Evolutionary conservation across 2,888 invertebrate genomes (phyloP).

Genomic region (Erannis defoliaria): DNA sequence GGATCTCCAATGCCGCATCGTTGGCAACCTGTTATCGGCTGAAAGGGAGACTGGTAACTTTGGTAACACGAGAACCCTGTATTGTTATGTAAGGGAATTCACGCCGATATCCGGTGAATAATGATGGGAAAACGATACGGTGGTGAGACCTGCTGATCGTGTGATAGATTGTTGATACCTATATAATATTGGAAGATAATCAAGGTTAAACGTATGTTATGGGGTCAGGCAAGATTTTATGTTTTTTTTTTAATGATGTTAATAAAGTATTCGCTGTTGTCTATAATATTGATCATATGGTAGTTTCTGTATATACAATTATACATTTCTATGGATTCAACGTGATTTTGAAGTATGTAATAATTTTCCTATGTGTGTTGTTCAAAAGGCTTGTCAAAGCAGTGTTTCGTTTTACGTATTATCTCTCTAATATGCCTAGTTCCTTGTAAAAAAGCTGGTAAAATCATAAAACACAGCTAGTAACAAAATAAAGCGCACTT

Average conservation of each 20-base stretch:
- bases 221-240: too few species aligned
- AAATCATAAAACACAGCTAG: not conserved
- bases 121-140: slow-evolving; percentile 17
- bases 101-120: slow-evolving; percentile 8
- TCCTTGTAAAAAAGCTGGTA: not conserved
- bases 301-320: too few species aligned
- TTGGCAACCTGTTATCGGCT: slow-evolving; percentile 8
- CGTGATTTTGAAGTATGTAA: too few species aligned
- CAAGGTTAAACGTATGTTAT: too few species aligned
- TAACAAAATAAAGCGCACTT: not conserved
- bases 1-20: slow-evolving; percentile 19
- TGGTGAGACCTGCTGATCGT: not conserved
- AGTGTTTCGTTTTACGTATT: too few species aligned
- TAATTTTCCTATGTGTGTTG: too few species aligned
- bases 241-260: too few species aligned
- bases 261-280: too few species aligned
- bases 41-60: slow-evolving; percentile 3
- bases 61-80: slow-evolving; percentile 5
- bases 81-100: slow-evolving; percentile 11
- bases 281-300: too few species aligned
- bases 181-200: not conserved
- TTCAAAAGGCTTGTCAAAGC: too few species aligned
- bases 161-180: slow-evolving; percentile 3
- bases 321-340: too few species aligned
- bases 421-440: too few species aligned